Percentiles rank a stretch among this genome's conserved stretches.
phyloP scores from a whole-genome alignment of 2,797 vertebrate species.

The Carduelis carduelis region DNA sequence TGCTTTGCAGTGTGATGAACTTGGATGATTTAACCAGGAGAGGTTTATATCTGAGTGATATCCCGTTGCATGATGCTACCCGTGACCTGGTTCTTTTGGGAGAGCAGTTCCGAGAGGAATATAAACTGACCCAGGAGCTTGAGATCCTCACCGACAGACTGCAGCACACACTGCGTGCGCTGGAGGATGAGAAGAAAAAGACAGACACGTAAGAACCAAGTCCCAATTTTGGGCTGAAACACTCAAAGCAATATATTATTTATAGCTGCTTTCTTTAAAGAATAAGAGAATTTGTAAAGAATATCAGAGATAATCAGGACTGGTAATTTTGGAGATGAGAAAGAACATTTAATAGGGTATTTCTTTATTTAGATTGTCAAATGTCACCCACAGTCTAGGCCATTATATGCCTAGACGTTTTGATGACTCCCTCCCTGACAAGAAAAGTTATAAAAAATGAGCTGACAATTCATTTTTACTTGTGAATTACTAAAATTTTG shows the following conservation, averaged over 20 bases:
- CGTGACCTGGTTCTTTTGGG: conserved; percentile 95
- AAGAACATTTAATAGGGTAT: background rate
- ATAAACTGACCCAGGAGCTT: conserved; percentile 96
- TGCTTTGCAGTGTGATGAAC: conserved; percentile 90
- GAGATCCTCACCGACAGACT: conserved; percentile 96
- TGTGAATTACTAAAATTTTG: background rate
- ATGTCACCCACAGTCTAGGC: background rate
- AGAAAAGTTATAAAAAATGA: background rate
- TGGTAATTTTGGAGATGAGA: background rate
- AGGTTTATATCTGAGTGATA: conserved; percentile 96
- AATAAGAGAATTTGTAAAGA: background rate
- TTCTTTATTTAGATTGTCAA: conserved; percentile 6
- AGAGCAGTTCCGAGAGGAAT: conserved; percentile 98
- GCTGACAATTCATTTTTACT: background rate
- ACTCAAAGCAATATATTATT: conserved; percentile 10
- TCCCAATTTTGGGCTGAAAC: background rate
- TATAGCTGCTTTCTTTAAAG: conserved; percentile 6
- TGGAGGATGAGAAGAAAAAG: conserved; percentile 99
- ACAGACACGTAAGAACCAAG: conserved; percentile 88
- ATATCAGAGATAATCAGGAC: background rate
- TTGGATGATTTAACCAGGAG: conserved; percentile 94
- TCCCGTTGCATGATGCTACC: conserved; percentile 94
- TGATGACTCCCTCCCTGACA: background rate
- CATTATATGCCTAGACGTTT: background rate
- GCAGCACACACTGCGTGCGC: conserved; percentile 93